Base-by-base conservation (phyloP, 2,797 vertebrate species). In the Hyperoplus immaculatus region DNA sequence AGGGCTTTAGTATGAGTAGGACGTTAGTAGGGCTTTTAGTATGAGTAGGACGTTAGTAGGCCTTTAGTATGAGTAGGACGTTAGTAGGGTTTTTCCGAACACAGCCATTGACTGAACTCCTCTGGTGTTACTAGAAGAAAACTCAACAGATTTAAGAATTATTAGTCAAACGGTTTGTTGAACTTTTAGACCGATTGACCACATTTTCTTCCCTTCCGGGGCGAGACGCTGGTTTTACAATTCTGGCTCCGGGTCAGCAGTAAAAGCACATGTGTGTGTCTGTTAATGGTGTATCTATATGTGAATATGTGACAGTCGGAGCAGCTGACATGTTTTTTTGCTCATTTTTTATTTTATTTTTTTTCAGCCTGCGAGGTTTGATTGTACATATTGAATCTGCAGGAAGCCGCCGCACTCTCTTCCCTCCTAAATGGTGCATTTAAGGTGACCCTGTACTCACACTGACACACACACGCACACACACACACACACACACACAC, bases 231-330 rank as follows among this genome's bases (percentile, higher is more conserved):
- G 65, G 45, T 67, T 39, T 56, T 13, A 51, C n/a, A 11, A 54
- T 29, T 47, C 51, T 1, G 55, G 29, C 18, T 43, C 29, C 57
- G 1, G 7, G 53, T 69, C 41, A 8, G 59, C 45, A 9, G 59
- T 45, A 8, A 39, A 36, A 12, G 41, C 0, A n/a, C 64, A 46
- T 0, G 55, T 61, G 39, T 50, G 5, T 64, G 51, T 43, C 50
- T 80, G 82, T 87, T 83, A 54, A 92, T 81, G 88, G 72, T 89
- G 82, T 91, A 83, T 90, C 72, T 89, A 90, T 92, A 83, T 90
- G 90, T 90, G 83, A 87, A 82, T 89, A 84, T 14, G 29, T 56
- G 41, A 54, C 42, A 39, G 66, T 57, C 12, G 15, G 69, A 79
- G 79, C 77, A 66, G 65, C 69, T 72, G 56, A 16, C 56, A 5